Percentiles rank a stretch among this genome's conserved stretches.
phyloP scores from a whole-genome alignment of 1,140 invertebrate genomes.

The Agrypnia vestita region DNA sequence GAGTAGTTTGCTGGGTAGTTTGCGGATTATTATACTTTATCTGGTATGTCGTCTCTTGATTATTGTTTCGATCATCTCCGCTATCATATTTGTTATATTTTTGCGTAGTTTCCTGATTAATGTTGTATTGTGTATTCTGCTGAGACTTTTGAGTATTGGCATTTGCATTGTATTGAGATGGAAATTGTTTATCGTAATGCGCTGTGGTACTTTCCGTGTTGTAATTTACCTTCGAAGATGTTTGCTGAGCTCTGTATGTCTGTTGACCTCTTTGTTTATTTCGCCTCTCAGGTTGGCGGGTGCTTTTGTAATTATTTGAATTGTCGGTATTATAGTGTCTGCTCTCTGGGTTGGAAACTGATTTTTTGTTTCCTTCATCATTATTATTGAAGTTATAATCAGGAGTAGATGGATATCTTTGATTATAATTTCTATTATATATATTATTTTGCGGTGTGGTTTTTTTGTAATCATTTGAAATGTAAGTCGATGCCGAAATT shows the following conservation, averaged over 20 bases:
- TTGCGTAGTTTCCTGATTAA: constrained; percentile 41
- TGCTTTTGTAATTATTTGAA: constrained; percentile 10
- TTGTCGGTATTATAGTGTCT: constrained; percentile 34
- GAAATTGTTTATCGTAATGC: constrained; percentile 35
- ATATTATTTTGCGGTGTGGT: constrained; percentile 48
- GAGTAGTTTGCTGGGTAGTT: constrained; percentile 37
- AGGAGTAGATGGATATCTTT: constrained; percentile 48
- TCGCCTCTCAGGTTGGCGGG: neutral
- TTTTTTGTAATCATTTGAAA: constrained; percentile 41
- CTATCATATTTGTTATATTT: constrained; percentile 48
- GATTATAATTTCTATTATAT: constrained; percentile 46
- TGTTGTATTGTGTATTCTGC: constrained; percentile 44
- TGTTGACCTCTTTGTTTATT: constrained; percentile 20
- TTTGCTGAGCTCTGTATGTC: constrained; percentile 24
- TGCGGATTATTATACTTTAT: constrained; percentile 19
- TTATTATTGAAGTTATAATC: constrained; percentile 51
- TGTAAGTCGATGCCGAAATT: constrained; percentile 12
- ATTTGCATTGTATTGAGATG: constrained; percentile 48
- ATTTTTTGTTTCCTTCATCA: neutral
- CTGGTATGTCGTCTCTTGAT: constrained; percentile 37
- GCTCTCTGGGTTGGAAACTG: neutral
- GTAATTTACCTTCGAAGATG: constrained; percentile 34
- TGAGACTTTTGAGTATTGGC: constrained; percentile 11
- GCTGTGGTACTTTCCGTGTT: constrained; percentile 24
- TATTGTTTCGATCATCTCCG: constrained; percentile 39